phyloP scores from a whole-genome alignment of 2,113 vertebrate species.

The Balaenoptera acutorostrata region DNA sequence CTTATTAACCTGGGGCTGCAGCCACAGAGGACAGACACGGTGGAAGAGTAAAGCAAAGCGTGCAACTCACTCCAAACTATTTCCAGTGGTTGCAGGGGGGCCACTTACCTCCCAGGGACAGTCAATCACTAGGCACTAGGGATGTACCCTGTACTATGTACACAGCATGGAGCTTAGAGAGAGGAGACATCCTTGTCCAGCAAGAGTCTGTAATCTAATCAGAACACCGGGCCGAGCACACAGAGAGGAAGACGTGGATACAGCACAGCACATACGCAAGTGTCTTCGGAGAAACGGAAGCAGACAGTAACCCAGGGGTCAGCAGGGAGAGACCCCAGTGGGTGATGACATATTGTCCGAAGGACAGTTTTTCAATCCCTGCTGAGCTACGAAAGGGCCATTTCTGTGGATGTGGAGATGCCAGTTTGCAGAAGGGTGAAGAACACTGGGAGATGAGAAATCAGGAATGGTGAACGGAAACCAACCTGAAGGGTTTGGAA shows the following conservation, averaged over 20 bases:
- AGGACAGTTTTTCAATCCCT: fast-evolving
- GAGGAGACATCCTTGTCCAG: fast-evolving
- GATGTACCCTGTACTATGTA: fast-evolving
- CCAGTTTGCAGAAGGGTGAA: not conserved
- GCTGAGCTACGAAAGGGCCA: not conserved
- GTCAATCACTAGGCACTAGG: fast-evolving
- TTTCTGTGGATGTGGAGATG: fast-evolving
- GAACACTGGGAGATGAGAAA: fast-evolving
- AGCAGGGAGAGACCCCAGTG: not conserved
- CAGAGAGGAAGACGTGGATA: fast-evolving
- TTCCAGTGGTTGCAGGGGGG: fast-evolving
- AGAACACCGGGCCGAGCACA: fast-evolving
- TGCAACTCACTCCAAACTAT: too few species aligned
- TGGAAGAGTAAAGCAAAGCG: not conserved
- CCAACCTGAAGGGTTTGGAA: not conserved
- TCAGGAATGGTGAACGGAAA: fast-evolving
- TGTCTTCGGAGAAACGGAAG: not conserved
- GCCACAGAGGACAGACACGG: not conserved
- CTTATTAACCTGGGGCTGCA: not conserved
- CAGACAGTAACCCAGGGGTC: too few species aligned
- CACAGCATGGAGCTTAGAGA: fast-evolving
- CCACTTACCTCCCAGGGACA: fast-evolving
- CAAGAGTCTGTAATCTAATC: not conserved
- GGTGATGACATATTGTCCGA: not conserved
- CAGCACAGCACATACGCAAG: fast-evolving